Conservation (phyloP, 1,140 invertebrate species). For the Asbolus verrucosus region DNA sequence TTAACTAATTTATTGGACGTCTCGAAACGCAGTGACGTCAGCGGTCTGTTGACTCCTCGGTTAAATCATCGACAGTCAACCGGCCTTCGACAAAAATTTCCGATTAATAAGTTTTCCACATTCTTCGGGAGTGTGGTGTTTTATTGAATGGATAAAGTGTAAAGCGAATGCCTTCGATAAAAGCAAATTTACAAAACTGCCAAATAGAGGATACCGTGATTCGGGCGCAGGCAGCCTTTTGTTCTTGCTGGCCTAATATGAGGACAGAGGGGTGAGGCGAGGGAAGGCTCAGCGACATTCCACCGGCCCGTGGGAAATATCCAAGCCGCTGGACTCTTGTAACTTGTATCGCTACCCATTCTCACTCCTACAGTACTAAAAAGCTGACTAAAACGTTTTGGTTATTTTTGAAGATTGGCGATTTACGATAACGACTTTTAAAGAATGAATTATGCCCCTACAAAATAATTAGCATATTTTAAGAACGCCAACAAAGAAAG, state of each 20-base stretch:
- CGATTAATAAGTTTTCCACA: no score
- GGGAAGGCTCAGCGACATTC: slow-evolving; percentile 58
- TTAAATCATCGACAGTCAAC: no score
- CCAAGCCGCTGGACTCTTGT: slow-evolving; percentile 54
- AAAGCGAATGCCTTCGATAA: no score
- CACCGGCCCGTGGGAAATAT: slow-evolving; percentile 60
- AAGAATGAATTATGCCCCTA: slow-evolving; percentile 51
- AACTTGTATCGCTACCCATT: slow-evolving; percentile 56
- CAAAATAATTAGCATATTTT: slow-evolving; percentile 48
- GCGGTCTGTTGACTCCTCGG: no score
- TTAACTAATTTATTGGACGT: no score
- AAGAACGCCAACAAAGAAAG: not conserved
- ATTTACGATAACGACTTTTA: slow-evolving; percentile 54
- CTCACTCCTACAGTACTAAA: slow-evolving; percentile 58
- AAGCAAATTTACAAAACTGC: not conserved
- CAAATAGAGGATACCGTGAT: slow-evolving; percentile 20
- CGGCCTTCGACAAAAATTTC: no score
- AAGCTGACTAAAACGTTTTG: slow-evolving; percentile 58
- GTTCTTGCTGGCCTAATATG: slow-evolving; percentile 58
- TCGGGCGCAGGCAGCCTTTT: slow-evolving; percentile 53
- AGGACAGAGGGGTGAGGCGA: slow-evolving; percentile 46
- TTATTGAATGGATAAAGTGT: no score
- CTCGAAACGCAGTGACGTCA: no score
- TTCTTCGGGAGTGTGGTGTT: no score
- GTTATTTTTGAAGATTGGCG: slow-evolving; percentile 57